These are phyloP conservation scores for Serilophus lunatus DNA, from an alignment of 2,113 vertebrate species.

Conservation along the genomic window DNA sequence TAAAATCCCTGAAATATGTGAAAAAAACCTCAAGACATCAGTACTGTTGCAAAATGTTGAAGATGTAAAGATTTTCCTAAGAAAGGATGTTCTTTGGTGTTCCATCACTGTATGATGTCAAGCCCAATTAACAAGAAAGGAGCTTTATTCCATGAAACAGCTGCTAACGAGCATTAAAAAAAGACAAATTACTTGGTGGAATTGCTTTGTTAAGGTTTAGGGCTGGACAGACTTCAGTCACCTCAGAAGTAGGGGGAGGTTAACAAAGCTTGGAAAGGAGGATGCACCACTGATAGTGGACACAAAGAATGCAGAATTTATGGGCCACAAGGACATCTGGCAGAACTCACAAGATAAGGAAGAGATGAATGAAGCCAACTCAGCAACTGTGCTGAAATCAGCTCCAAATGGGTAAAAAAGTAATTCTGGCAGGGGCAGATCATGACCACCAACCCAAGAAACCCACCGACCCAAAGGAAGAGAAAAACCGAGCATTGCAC, in stretches of 20 bases:
- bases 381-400: neutral
- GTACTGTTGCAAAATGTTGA: no score
- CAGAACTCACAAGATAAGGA: neutral
- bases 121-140: no score
- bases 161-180: no score
- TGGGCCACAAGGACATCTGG: neutral
- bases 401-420: neutral
- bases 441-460: neutral
- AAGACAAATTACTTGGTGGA: neutral
- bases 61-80: no score
- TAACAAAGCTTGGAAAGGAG: neutral
- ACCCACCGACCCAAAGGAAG: neutral
- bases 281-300: neutral
- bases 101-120: no score
- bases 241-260: neutral
- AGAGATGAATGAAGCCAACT: neutral
- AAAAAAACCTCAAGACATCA: no score
- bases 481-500: neutral
- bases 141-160: no score
- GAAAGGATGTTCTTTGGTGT: no score
- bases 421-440: neutral
- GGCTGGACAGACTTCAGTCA: neutral
- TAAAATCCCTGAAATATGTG: no score
- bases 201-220: neutral
- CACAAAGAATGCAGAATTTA: neutral